Evolutionary conservation across 1,140 invertebrate species (phyloP).

Genomic region (Coptotermes formosanus): DNA sequence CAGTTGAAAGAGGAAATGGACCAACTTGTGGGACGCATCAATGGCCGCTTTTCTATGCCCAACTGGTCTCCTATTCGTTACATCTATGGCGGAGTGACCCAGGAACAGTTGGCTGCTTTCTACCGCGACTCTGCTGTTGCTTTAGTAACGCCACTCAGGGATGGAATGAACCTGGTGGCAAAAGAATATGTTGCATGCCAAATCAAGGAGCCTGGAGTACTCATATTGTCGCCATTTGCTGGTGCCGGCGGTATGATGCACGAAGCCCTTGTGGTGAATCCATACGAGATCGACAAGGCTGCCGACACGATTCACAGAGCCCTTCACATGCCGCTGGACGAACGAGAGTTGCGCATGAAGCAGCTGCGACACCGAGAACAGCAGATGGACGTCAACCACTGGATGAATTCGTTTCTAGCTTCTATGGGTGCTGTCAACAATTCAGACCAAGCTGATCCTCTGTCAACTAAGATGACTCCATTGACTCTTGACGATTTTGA

Average conservation of each 20-base stretch:
- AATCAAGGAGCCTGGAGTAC: conserved; percentile 47
- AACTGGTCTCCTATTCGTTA: conserved; percentile 52
- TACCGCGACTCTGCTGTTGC: conserved; percentile 49
- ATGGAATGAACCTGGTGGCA: conserved; percentile 54
- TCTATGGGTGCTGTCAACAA: conserved; percentile 40
- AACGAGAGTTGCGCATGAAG: conserved; percentile 48
- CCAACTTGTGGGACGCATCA: conserved; percentile 47
- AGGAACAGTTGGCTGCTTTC: conserved; percentile 47
- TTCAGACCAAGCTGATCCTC: conserved; percentile 41
- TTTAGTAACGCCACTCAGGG: conserved; percentile 49
- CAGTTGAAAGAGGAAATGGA: conserved; percentile 50
- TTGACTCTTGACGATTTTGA: conserved; percentile 43
- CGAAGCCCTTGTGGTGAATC: conserved; percentile 49
- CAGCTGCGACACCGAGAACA: conserved; percentile 45
- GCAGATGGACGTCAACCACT: conserved; percentile 46
- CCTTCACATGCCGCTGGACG: conserved; percentile 43
- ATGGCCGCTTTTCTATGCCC: conserved; percentile 47
- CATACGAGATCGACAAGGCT: conserved; percentile 48
- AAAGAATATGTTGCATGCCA: conserved; percentile 53
- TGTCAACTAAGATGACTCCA: conserved; percentile 40
- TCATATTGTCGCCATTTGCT: conserved; percentile 49
- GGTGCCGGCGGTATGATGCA: conserved; percentile 46
- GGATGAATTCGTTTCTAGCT: conserved; percentile 46
- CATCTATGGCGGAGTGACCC: conserved; percentile 47
- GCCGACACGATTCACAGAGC: conserved; percentile 48